Percentiles rank a stretch among this genome's conserved stretches.
Conservation (phyloP, 2,113 vertebrate species). For the Neoarius graeffei region DNA sequence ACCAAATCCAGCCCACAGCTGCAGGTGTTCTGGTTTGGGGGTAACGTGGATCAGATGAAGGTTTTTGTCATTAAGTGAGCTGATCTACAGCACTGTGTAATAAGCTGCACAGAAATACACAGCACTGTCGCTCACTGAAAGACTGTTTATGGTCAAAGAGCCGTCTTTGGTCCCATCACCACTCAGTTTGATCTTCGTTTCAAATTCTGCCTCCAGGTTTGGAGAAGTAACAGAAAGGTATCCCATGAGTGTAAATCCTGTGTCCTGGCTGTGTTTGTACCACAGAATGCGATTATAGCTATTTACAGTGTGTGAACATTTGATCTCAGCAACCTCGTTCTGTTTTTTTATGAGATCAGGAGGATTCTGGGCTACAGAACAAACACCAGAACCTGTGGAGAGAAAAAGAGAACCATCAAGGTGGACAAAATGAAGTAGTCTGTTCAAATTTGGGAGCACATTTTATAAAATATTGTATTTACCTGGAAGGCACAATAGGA, state of each 20-base stretch:
- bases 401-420: no score
- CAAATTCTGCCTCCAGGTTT: background rate
- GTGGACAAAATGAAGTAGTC: no score
- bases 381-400: no score
- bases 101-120: slow-evolving; percentile 59
- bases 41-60: background rate
- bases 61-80: slow-evolving; percentile 34
- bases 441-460: no score
- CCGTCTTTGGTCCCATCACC: slow-evolving; percentile 31
- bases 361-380: no score
- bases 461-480: no score
- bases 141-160: background rate
- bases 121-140: background rate
- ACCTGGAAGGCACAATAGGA: no score
- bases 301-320: slow-evolving; percentile 32
- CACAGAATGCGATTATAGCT: slow-evolving; percentile 16
- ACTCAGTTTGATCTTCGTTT: background rate
- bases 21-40: no score
- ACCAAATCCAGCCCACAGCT: background rate
- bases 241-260: slow-evolving; percentile 30
- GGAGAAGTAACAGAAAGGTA: background rate
- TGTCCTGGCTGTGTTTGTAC: slow-evolving; percentile 20
- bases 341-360: background rate
- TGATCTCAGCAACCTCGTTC: background rate
- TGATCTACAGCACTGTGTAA: slow-evolving; percentile 34